Base-by-base conservation (phyloP, 2,888 invertebrate genomes). In the Oasisia sp. region DNA sequence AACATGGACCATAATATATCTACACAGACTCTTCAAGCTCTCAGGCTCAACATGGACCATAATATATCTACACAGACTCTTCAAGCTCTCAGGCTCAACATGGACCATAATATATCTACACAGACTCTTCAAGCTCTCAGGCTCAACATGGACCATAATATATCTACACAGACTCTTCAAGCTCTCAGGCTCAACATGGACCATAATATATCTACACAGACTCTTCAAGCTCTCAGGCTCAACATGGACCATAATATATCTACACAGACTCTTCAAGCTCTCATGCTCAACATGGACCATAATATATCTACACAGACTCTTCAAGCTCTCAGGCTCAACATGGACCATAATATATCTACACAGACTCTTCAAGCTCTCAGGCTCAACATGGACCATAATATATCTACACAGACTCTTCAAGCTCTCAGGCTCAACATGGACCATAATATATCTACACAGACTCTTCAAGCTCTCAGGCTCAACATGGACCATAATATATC, bases 141-240 rank as follows among this genome's bases (percentile, higher is more conserved):
- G 44, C n/a, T 19, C 19, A 92, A 5, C 11, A 90, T 1, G 7
- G 5, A 74, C 74, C 74, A 74, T 5, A n/a, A 74, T 74, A 27
- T 74, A 74, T 27, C 19, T 74, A 93, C 94, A 32, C 32, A 50
- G n/a, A 19, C 27, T 58, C 32, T 27, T 91, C 14, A 32, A 32
- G 44, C n/a, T 19, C 19, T 91, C 14, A 32, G 8, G 44, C n/a
- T 19, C 19, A 92, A 5, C 11, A 90, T 1, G 7, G 5, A 74
- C 74, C 74, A 74, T 5, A n/a, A 74, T 74, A 27, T 74, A 74
- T 27, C 19, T 74, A 93, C 94, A 32, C 32, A 50, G n/a, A 19
- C 27, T 58, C 32, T 27, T 91, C 14, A 32, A 32, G 44, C n/a
- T 19, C 19, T 91, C 14, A 32, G 8, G 44, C n/a, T 19, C 19